Evolutionary conservation across 2,797 vertebrate species (phyloP), one percentile per base, ranked within the genome.

Genomic region (Peromyscus nudipes): DNA sequence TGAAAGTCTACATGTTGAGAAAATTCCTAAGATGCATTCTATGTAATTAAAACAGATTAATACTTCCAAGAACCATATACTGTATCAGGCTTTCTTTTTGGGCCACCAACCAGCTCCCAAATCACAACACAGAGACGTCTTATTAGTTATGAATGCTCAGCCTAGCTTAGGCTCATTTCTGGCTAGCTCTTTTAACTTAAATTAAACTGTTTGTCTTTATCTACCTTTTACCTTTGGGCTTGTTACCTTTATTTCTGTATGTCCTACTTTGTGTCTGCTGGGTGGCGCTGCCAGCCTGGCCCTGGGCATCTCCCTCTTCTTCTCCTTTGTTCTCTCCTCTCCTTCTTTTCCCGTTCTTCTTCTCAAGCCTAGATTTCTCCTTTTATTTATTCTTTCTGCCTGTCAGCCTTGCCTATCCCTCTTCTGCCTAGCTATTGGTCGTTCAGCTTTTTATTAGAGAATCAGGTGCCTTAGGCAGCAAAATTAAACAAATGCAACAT

Each of bases 1-100:
- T 93, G 21, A 87, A 95, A 95, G 84, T 10, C 64, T 25, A 77
- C 31, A 76, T 5, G 60, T 52, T 83, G 19, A 92, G 34, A 71
- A 94, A 83, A 90, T 79, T 92, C 31, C 37, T 95, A 65, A 64
- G 7, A 29, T 91, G 6, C 8, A 87, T 84, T 89, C 93, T 95
- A 76, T 80, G 4, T 95, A 87, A 93, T 75, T 87, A 92, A 96
- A 88, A 6, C 37, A 92, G 37, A 96, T 5, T 16, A 49, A 81
- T 1, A 71, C 40, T 85, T 96, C 14, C 2, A 90, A 89, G 13
- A 92, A n/a, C 4, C 3, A 37, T 71, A 19, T 75, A 27, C 4
- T 75, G 34, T 73, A 73, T 4, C 21, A 40, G 21, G 71, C 37
- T 73, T 73, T 73, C 10, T 73, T 73, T 73, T 40, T 40, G 11